Evolutionary conservation across 2,888 invertebrate species (phyloP).

Genomic region (Drosophila silvestris): DNA sequence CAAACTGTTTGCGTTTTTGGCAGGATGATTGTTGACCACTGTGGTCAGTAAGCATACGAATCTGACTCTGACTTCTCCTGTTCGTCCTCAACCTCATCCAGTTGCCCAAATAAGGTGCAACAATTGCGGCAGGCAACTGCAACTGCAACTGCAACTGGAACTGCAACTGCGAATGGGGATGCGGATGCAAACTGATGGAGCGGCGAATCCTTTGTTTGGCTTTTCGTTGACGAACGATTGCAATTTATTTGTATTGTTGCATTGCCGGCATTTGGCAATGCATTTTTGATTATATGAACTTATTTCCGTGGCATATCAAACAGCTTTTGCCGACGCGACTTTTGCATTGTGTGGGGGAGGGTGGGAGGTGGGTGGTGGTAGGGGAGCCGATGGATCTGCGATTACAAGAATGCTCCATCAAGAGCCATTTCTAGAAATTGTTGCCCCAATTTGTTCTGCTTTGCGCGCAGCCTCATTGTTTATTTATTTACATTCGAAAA

Average conservation of each 20-base stretch:
- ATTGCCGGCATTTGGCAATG: slow-evolving; percentile 75
- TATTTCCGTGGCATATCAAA: slow-evolving; percentile 70
- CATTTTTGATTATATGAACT: slow-evolving; percentile 76
- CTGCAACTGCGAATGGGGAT: slow-evolving; percentile 24
- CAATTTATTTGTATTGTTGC: slow-evolving; percentile 82
- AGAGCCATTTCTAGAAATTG: slow-evolving; percentile 52
- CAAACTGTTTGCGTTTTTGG: too few relatives aligned
- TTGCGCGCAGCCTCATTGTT: slow-evolving; percentile 47
- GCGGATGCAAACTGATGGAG: slow-evolving; percentile 32
- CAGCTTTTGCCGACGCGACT: slow-evolving; percentile 55
- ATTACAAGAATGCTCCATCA: slow-evolving; percentile 32
- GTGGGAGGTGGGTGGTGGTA: too few relatives aligned
- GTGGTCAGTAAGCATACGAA: slow-evolving; percentile 14
- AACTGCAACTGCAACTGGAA: slow-evolving; percentile 10
- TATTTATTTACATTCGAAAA: slow-evolving; percentile 76
- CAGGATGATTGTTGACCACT: slow-evolving; percentile 18
- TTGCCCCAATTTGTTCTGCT: slow-evolving; percentile 60
- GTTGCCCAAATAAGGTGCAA: slow-evolving; percentile 78
- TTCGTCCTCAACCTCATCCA: slow-evolving; percentile 42
- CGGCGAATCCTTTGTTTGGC: slow-evolving; percentile 67
- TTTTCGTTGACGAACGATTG: slow-evolving; percentile 76
- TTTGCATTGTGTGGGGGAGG: background rate
- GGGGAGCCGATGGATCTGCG: slow-evolving; percentile 4
- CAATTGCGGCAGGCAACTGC: slow-evolving; percentile 59
- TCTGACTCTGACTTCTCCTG: slow-evolving; percentile 11